These are phyloP conservation scores for Pyrgus malvae DNA, from an alignment of 2,888 invertebrate genomes.

Conservation along the genomic window DNA sequence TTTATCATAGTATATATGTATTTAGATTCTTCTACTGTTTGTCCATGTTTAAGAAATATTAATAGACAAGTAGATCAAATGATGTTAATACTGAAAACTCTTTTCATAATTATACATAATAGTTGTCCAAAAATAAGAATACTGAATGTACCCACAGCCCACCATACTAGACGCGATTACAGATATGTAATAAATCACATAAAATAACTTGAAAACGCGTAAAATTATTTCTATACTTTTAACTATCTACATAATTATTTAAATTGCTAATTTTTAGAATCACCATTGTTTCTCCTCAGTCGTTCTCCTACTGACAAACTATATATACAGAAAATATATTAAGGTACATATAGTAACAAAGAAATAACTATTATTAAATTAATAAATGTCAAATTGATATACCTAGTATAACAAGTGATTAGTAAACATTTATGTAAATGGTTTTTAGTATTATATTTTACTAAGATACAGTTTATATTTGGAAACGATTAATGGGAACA, in stretches of 20 bases:
- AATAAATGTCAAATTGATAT: slow-evolving; percentile 19
- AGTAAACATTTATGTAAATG: neutral
- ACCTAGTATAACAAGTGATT: slow-evolving; percentile 9
- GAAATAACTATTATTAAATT: neutral
- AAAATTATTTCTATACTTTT: slow-evolving; percentile 22
- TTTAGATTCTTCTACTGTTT: too few species aligned
- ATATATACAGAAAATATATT: slow-evolving; percentile 45
- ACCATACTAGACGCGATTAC: neutral
- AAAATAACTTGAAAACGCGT: slow-evolving; percentile 18
- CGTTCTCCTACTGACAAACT: slow-evolving; percentile 49
- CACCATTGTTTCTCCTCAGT: slow-evolving; percentile 62
- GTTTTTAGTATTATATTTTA: too few species aligned
- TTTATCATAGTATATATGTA: too few species aligned
- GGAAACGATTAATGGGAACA: too few species aligned
- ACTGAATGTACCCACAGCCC: neutral
- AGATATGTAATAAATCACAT: slow-evolving; percentile 16
- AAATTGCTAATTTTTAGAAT: slow-evolving; percentile 48
- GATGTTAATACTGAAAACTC: neutral
- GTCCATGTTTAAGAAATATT: too few species aligned
- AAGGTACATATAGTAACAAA: slow-evolving; percentile 22
- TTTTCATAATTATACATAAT: too few species aligned
- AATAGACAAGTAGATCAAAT: too few species aligned
- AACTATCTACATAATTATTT: slow-evolving; percentile 28
- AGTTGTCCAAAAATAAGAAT: too few species aligned
- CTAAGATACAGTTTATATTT: too few species aligned